Evolutionary conservation across 2,113 vertebrate species (phyloP).

Genomic region (Thryonomys swinderianus): DNA sequence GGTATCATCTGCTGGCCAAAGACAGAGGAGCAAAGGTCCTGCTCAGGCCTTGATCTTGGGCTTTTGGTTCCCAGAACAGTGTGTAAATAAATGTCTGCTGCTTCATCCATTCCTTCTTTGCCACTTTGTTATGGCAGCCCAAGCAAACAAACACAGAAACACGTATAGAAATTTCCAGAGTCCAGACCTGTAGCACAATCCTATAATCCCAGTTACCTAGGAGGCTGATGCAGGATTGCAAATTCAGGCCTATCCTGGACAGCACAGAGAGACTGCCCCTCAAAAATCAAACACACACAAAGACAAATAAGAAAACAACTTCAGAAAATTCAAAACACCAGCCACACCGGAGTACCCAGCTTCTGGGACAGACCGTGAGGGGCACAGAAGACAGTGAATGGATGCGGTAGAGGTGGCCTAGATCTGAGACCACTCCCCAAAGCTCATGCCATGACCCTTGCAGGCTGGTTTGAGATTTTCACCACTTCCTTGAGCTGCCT

Average conservation of each 20-base stretch:
- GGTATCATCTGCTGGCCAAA: not conserved
- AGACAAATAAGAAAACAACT: not conserved
- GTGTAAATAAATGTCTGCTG: not conserved
- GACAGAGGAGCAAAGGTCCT: not conserved
- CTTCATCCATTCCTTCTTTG: not conserved
- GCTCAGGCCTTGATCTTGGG: not conserved
- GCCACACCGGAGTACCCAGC: not conserved
- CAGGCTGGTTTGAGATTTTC: not conserved
- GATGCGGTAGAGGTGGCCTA: not conserved
- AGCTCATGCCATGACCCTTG: not conserved
- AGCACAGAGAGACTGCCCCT: not conserved
- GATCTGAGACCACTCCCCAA: not conserved
- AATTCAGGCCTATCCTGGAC: not conserved
- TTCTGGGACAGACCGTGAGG: not conserved
- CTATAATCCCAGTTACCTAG: not conserved
- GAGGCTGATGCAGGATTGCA: not conserved
- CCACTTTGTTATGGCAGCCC: not conserved
- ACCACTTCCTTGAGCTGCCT: not conserved
- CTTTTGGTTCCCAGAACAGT: not conserved
- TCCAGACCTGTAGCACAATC: not conserved
- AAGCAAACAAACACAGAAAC: not conserved
- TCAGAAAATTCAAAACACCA: not conserved
- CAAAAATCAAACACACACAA: not conserved
- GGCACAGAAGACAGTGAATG: not conserved
- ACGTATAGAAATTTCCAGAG: not conserved